Percentiles rank a stretch among this genome's conserved stretches.
These are phyloP conservation scores for Apoda limacodes DNA, from an alignment of 2,888 invertebrate genomes.

Conservation along the genomic window DNA sequence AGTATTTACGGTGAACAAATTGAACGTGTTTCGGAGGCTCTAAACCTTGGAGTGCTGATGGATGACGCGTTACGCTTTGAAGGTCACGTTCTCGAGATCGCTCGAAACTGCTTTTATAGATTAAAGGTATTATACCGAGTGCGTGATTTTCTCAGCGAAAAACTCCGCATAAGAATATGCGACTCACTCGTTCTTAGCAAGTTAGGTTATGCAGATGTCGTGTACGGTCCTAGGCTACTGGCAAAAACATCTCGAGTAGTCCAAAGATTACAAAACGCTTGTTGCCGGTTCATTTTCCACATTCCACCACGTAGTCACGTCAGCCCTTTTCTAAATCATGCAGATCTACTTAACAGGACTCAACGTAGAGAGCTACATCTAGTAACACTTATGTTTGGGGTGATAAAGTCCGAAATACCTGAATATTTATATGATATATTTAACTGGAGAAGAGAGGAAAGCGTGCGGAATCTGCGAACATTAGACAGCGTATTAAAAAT, in stretches of 20 bases:
- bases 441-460: too few species aligned
- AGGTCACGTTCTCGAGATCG: background rate
- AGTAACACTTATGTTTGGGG: slow-evolving; percentile 1
- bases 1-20: background rate
- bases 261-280: slow-evolving; percentile 11
- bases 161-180: slow-evolving; percentile 4
- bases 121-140: slow-evolving; percentile 5
- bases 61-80: slow-evolving; percentile 5
- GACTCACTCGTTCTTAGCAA: slow-evolving; percentile 10
- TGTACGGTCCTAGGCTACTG: slow-evolving; percentile 6
- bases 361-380: slow-evolving; percentile 2
- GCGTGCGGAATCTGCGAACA: too few species aligned
- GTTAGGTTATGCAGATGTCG: slow-evolving; percentile 11
- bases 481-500: too few species aligned
- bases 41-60: slow-evolving; percentile 5
- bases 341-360: slow-evolving; percentile 2
- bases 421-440: slow-evolving; percentile 2
- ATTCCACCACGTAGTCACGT: slow-evolving; percentile 8
- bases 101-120: slow-evolving; percentile 5
- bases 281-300: slow-evolving; percentile 7
- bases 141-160: background rate
- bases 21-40: slow-evolving; percentile 1
- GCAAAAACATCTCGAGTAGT: slow-evolving; percentile 3
- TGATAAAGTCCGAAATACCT: slow-evolving; percentile 1
- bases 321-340: slow-evolving; percentile 6